phyloP scores from a whole-genome alignment of 2,888 invertebrate species.

The Drosophila neonasuta region DNA sequence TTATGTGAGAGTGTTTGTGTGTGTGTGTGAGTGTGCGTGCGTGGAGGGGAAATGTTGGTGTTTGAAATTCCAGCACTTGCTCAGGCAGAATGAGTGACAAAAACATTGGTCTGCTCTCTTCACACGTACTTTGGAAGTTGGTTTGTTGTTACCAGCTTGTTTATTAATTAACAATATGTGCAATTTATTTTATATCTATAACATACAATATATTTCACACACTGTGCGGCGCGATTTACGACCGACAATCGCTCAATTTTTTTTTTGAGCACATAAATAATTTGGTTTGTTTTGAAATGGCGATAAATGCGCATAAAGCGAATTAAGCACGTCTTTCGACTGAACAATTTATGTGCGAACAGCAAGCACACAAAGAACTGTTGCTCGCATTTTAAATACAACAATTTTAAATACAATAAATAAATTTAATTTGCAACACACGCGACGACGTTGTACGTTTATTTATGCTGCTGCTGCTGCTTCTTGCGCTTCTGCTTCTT shows the following conservation, averaged over 20 bases:
- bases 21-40: conserved; percentile 23
- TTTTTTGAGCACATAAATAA: conserved; percentile 55
- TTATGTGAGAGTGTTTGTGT: conserved; percentile 14
- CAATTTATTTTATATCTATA: conserved; percentile 44
- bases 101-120: conserved; percentile 22
- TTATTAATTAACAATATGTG: conserved; percentile 44
- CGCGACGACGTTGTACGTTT: conserved; percentile 59
- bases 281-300: conserved; percentile 52
- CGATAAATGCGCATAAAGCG: conserved; percentile 57
- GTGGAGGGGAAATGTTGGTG: conserved; percentile 63
- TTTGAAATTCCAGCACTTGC: conserved; percentile 42
- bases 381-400: conserved; percentile 48
- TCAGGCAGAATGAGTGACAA: conserved; percentile 49
- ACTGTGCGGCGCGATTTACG: conserved; percentile 54
- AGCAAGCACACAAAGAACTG: conserved; percentile 18
- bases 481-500: conserved; percentile 23
- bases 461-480: conserved; percentile 19
- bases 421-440: conserved; percentile 67
- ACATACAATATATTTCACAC: conserved; percentile 18
- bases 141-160: conserved; percentile 35
- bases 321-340: conserved; percentile 64
- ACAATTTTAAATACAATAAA: conserved; percentile 62
- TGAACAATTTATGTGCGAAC: conserved; percentile 67
- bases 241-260: conserved; percentile 64
- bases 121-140: conserved; percentile 39